Evolutionary conservation across 1,140 invertebrate species (phyloP).

Genomic region (Ceratosolen fusciceps): DNA sequence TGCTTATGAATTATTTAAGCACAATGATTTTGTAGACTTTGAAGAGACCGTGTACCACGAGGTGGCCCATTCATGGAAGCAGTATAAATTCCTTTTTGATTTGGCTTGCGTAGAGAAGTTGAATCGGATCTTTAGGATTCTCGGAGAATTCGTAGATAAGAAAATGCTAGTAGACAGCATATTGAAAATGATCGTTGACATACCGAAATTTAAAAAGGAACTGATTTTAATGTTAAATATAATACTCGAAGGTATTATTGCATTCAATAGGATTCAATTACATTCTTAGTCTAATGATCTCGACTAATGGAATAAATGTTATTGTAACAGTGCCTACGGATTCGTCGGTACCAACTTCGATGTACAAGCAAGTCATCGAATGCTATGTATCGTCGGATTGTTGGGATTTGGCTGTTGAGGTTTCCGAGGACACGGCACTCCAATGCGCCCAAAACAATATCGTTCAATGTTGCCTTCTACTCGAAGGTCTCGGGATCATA

Average conservation of each 20-base stretch:
- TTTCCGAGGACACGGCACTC: conserved; percentile 63
- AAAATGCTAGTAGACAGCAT: conserved; percentile 74
- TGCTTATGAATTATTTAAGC: conserved; percentile 27
- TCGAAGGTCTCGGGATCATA: conserved; percentile 76
- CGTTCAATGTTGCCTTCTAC: conserved; percentile 74
- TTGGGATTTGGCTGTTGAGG: conserved; percentile 74
- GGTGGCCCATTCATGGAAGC: conserved; percentile 70
- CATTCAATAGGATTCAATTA: conserved; percentile 30
- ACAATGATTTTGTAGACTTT: conserved; percentile 58
- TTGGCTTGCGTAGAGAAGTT: conserved; percentile 67
- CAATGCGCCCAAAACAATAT: conserved; percentile 75
- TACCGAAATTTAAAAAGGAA: conserved; percentile 70
- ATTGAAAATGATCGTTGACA: conserved; percentile 71
- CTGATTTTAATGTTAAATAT: conserved; percentile 72
- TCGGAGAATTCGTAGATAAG: conserved; percentile 72
- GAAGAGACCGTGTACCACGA: conserved; percentile 56
- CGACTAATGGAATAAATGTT: conserved; percentile 46
- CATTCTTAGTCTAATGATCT: neutral
- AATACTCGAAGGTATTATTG: conserved; percentile 68
- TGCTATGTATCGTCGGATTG: conserved; percentile 72
- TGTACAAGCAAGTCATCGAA: conserved; percentile 70
- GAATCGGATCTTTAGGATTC: conserved; percentile 67
- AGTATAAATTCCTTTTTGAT: conserved; percentile 72
- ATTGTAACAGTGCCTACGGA: conserved; percentile 55
- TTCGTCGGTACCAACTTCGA: conserved; percentile 49